phyloP scores from a whole-genome alignment of 1,140 invertebrate species.

The Drosophila equinoxialis region DNA sequence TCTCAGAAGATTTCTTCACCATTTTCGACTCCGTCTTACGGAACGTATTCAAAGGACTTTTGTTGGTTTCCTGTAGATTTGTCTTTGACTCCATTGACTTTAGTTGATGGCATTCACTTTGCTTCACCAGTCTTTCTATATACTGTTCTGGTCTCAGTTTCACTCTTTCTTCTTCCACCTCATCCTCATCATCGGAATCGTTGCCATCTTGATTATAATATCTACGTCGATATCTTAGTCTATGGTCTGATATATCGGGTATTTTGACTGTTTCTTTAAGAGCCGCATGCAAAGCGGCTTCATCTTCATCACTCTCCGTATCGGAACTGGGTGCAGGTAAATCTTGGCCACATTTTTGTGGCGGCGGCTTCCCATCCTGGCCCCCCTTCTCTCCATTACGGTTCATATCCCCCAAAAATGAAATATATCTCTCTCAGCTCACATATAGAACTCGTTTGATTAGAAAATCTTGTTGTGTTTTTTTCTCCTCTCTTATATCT shows the following conservation, averaged over 20 bases:
- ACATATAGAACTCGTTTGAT: constrained; percentile 42
- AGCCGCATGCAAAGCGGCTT: constrained; percentile 42
- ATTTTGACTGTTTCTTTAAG: constrained; percentile 47
- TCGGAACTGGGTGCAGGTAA: not conserved
- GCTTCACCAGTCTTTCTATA: not conserved
- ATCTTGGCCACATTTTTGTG: not conserved
- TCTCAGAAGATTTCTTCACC: not conserved
- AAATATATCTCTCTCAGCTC: constrained; percentile 24
- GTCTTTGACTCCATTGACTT: not conserved
- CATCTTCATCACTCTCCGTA: constrained; percentile 34
- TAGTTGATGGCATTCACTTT: not conserved
- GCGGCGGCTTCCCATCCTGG: constrained; percentile 12
- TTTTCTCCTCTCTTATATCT: constrained; percentile 3
- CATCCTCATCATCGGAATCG: not conserved
- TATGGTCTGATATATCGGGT: constrained; percentile 32
- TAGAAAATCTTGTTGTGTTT: constrained; percentile 55
- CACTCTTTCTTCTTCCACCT: not conserved
- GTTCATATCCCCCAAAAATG: not conserved
- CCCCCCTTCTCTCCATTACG: not conserved
- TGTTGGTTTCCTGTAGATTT: no score
- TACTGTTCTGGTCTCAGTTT: not conserved
- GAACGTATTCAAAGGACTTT: no score
- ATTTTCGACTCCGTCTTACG: not conserved
- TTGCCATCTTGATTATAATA: not conserved
- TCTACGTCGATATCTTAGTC: not conserved